Evolutionary conservation across 2,888 invertebrate species (phyloP), one percentile per base, ranked within the genome.

Genomic region (Leptarthrus brevirostris): DNA sequence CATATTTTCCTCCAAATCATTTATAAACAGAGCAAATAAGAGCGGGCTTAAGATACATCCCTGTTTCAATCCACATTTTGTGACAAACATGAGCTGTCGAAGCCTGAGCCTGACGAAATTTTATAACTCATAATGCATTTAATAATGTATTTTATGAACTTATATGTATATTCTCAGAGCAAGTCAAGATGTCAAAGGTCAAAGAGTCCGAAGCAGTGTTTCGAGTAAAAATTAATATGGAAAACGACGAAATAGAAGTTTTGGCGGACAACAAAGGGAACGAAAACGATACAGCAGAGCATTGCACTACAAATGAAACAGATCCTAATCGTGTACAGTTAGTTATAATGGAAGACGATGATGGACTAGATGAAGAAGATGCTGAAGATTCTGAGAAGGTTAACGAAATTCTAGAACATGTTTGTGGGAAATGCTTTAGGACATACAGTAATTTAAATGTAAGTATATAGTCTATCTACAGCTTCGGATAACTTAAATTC

Each of bases 391-490:
- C 26, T 1, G 76, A 76, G 2, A 78, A 79, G 3, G 80, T 80
- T 0, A 80, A 82, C 49, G 84, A 84, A 72, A 80, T 83, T 53
- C 78, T 83, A 2, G 85, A 85, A 73, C 85, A 85, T 76, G 81
- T 85, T n/a, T 85, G 85, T 34, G 84, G 83, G 12, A 84, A 84
- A 74, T 85, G 85, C 75, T 82, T 80, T 73, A 82, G 81, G 74
- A 80, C 81, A n/a, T 85, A 84, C 76, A 79, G 81, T 4, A 79
- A 82, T 2, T 76, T 84, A 8, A 81, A 76, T 75, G 81, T 81
- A 77, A 77, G 78, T 79, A 16, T 52, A 69, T 8, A n/a, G n/a
- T n/a, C n/a, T n/a, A n/a, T n/a, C 14, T 36, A 6, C 10, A n/a
- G 14, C 14, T 3, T 6, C 2, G 44, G 12, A 3, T 44, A 30